Conservation (phyloP, 2,888 invertebrate species). For the Campopleginae sp. region DNA sequence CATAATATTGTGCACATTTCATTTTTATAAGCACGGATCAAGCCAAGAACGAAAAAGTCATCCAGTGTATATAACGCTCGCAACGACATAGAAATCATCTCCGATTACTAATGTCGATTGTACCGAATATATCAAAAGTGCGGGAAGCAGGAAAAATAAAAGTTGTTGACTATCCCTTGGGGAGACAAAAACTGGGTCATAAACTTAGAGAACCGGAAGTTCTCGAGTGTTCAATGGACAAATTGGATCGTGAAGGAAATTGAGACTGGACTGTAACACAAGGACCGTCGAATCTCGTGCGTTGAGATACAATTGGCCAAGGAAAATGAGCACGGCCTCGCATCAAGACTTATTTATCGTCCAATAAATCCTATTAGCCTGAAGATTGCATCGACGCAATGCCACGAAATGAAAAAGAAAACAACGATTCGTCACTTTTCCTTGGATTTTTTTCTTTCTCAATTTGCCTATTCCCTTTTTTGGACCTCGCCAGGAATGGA, state of each 20-base stretch:
- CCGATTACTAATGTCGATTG: conserved; percentile 32
- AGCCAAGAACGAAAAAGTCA: neutral
- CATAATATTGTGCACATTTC: neutral
- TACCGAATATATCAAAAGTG: neutral
- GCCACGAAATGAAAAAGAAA: too few species aligned
- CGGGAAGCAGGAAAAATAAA: neutral
- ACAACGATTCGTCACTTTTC: too few species aligned
- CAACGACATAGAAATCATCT: conserved; percentile 1
- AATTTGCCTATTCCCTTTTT: too few species aligned
- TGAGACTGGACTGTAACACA: neutral
- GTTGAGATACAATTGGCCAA: neutral
- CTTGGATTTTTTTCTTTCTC: too few species aligned
- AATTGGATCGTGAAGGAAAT: conserved; percentile 10
- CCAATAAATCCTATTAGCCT: neutral
- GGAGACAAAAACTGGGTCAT: neutral
- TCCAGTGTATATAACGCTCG: neutral
- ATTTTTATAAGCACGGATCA: neutral
- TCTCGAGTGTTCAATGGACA: neutral
- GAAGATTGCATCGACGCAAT: too few species aligned
- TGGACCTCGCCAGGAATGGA: too few species aligned
- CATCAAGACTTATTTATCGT: conserved; percentile 19
- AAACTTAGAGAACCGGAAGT: conserved; percentile 12
- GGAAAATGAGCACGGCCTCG: neutral
- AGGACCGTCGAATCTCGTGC: neutral
- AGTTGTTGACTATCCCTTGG: conserved; percentile 1